A percentile compares a stretch with the other conserved stretches of the same genome.
These are phyloP conservation scores for Eumaeus atala DNA, from an alignment of 1,140 invertebrate genomes.

Conservation along the genomic window DNA sequence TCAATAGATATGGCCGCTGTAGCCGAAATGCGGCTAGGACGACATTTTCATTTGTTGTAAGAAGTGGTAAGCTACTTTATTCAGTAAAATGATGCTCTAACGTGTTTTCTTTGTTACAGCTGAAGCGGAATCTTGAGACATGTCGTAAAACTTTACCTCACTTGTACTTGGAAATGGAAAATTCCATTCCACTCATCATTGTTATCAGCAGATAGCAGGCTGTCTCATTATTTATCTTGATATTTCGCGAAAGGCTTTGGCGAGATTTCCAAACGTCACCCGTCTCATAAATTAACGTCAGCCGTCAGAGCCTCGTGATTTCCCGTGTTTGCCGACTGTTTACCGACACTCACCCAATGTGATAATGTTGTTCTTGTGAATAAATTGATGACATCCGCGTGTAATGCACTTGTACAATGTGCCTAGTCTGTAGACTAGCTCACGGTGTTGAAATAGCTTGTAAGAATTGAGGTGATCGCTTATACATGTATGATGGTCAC, in stretches of 20 bases:
- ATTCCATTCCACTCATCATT: slow-evolving; percentile 38
- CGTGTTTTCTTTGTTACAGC: too few species aligned
- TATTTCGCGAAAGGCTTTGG: slow-evolving; percentile 28
- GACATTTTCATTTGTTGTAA: too few species aligned
- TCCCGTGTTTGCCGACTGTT: slow-evolving; percentile 17
- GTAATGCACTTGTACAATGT: too few species aligned
- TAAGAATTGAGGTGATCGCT: too few species aligned
- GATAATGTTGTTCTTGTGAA: slow-evolving; percentile 13
- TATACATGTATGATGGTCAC: too few species aligned
- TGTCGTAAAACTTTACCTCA: slow-evolving; percentile 5
- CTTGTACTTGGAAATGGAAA: slow-evolving; percentile 33
- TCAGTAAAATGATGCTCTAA: too few species aligned
- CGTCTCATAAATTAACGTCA: slow-evolving; percentile 41
- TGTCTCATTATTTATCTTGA: slow-evolving; percentile 46
- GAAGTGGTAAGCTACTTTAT: too few species aligned
- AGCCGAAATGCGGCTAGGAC: too few species aligned
- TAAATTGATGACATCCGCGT: slow-evolving; percentile 7
- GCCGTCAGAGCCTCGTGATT: slow-evolving; percentile 30
- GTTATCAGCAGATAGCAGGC: slow-evolving; percentile 39
- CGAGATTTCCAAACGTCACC: slow-evolving; percentile 18
- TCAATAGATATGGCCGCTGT: too few species aligned
- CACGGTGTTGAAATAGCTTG: too few species aligned
- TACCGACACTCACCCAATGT: too few species aligned
- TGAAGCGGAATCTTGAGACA: neutral
- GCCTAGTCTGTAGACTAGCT: too few species aligned